Base-by-base conservation (phyloP, 2,797 vertebrate genomes). In the Enteromius fasciolatus region DNA sequence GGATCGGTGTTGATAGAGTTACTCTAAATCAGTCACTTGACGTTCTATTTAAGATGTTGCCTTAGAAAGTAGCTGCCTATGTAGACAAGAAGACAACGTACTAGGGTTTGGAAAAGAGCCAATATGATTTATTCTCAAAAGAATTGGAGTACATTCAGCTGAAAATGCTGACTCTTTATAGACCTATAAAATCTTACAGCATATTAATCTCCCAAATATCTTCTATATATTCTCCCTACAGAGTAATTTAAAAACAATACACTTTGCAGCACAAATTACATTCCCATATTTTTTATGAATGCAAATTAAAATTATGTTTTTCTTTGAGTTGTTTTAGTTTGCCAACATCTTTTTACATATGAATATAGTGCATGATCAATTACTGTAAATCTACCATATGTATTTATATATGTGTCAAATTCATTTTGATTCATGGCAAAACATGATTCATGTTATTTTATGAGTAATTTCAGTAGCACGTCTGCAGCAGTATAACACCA, bases 91-190 rank as follows among this genome's bases (percentile, higher is more conserved):
- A 17, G 31, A 28, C 46, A 52, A n/a, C 4, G 44, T n/a, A 31
- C 18, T 39, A 52, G 6, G 4, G 4, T 67, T 67, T 33, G 76
- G 63, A 67, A 78, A 20, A 15, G 28, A 67, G 63, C 46, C 76
- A 67, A 52, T 48, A 33, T 67, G 31, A 78, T 67, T 78, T 67
- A 57, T 41, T 50, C 31, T 25, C 23, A 66, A 52, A 75, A 44
- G 8, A 75, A 54, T 44, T 31, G 44, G 63, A 23, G 61, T 54
- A 52, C 39, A 44, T 50, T 75, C 7, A 28, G 23, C n/a, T 66
- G 11, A 76, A 74, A 76, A 54, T 57, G 72, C 80, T 82, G 80
- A 82, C 61, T 66, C 44, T 63, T 36, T 50, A 50, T 25, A 31
- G 23, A 75, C n/a, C 23, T 18, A 82, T 67, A 82, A 57, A 82